A percentile compares a stretch with the other conserved stretches of the same genome.
phyloP scores from a whole-genome alignment of 2,888 invertebrate genomes.

The Drosophila flavopinicola region DNA sequence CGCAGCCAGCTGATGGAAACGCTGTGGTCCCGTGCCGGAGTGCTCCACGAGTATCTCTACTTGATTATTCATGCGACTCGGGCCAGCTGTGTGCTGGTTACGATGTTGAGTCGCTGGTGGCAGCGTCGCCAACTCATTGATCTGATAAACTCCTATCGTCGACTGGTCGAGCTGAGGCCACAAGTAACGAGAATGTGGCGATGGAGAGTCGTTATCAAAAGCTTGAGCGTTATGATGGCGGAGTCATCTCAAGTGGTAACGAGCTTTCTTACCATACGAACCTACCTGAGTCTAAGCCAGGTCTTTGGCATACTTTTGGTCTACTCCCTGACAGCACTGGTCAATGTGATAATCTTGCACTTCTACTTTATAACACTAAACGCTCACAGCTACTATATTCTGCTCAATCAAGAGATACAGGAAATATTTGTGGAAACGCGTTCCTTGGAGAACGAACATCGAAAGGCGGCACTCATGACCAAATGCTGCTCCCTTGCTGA shows the following conservation, averaged over 20 bases:
- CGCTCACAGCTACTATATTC: slow-evolving; percentile 38
- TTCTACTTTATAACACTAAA: slow-evolving; percentile 47
- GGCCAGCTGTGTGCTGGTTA: slow-evolving; percentile 24
- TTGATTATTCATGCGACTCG: slow-evolving; percentile 35
- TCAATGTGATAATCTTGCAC: slow-evolving; percentile 57
- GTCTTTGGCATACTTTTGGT: not conserved
- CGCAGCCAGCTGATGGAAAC: not conserved
- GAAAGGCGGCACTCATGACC: slow-evolving; percentile 24
- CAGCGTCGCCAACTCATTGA: slow-evolving; percentile 37
- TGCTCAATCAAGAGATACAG: slow-evolving; percentile 46
- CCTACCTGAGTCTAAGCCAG: not conserved
- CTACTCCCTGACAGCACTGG: slow-evolving; percentile 26
- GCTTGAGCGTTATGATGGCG: not conserved
- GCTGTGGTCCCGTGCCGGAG: slow-evolving; percentile 6
- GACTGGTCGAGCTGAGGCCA: slow-evolving; percentile 32
- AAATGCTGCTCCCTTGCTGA: slow-evolving; percentile 58
- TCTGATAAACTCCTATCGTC: slow-evolving; percentile 35
- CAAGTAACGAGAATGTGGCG: slow-evolving; percentile 25
- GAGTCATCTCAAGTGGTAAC: slow-evolving; percentile 37
- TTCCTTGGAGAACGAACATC: slow-evolving; percentile 17
- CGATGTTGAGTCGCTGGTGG: slow-evolving; percentile 56
- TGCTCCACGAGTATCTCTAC: slow-evolving; percentile 54
- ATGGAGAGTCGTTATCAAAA: slow-evolving; percentile 29
- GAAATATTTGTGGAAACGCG: slow-evolving; percentile 30
- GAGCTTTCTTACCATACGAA: slow-evolving; percentile 1